Percentiles rank a stretch among this genome's conserved stretches.
Evolutionary conservation across 2,113 vertebrate genomes (phyloP).

Genomic region (Piaya cayana): DNA sequence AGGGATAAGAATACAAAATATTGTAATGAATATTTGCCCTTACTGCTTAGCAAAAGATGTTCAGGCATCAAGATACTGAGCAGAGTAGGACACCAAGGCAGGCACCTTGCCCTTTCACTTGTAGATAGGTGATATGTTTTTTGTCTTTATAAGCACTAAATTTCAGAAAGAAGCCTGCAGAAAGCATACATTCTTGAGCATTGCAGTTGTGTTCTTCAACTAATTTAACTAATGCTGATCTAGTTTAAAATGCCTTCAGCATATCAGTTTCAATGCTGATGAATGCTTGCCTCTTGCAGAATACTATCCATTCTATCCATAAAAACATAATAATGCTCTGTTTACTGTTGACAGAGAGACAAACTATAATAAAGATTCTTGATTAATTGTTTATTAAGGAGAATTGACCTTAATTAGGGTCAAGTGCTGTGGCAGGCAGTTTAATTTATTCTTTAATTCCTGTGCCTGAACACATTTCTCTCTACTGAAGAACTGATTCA

Average conservation of each 20-base stretch:
- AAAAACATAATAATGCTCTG: constrained; percentile 27
- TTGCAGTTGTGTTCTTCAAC: background rate
- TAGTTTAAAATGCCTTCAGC: constrained; percentile 4
- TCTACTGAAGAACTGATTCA: background rate
- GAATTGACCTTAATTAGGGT: constrained; percentile 80
- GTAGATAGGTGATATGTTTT: background rate
- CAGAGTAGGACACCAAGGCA: background rate
- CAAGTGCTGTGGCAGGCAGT: background rate
- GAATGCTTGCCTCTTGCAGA: constrained; percentile 44
- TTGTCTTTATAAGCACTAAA: background rate
- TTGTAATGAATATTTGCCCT: background rate
- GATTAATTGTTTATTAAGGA: constrained; percentile 83
- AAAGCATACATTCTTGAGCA: background rate
- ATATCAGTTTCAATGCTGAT: background rate
- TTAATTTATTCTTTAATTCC: constrained; percentile 36
- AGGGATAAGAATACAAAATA: background rate
- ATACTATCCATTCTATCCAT: constrained; percentile 59
- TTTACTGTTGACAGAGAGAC: constrained; percentile 9
- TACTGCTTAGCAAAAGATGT: background rate
- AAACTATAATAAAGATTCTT: constrained; percentile 47
- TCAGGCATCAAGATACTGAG: background rate
- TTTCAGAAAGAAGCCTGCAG: background rate
- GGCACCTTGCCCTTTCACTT: background rate
- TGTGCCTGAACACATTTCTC: background rate
- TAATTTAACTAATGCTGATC: background rate